Conservation (phyloP, 2,113 vertebrate species). For the Bos indicus region DNA sequence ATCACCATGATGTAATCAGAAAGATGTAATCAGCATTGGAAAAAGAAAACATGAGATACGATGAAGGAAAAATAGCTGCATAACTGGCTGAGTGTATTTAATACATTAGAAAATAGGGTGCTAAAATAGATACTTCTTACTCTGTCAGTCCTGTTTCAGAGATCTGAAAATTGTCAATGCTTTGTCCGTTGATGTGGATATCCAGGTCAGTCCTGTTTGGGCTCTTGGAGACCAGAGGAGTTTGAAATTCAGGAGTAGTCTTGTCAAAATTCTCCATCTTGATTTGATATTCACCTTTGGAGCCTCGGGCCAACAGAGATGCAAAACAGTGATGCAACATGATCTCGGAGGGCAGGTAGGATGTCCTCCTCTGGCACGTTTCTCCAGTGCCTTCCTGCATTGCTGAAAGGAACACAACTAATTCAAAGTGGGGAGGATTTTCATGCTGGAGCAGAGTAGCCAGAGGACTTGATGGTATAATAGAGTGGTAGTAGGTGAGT, state of each 20-base stretch:
- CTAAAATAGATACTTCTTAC: conserved; percentile 63
- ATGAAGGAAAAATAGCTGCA: conserved; percentile 50
- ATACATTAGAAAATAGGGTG: conserved; percentile 52
- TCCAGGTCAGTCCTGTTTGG: conserved; percentile 90
- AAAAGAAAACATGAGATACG: conserved; percentile 52
- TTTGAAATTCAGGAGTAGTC: conserved; percentile 80
- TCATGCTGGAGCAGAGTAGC: conserved; percentile 86
- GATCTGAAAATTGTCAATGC: conserved; percentile 82
- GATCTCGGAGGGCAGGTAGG: conserved; percentile 94
- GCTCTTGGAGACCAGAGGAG: conserved; percentile 80
- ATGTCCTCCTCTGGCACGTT: conserved; percentile 94
- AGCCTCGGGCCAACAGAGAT: conserved; percentile 81
- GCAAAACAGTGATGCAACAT: conserved; percentile 88
- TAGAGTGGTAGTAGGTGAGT: conserved; percentile 90
- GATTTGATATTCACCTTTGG: conserved; percentile 88
- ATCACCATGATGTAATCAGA: conserved; percentile 48
- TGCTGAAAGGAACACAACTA: conserved; percentile 94
- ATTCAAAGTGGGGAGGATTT: conserved; percentile 86
- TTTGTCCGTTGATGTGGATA: conserved; percentile 91
- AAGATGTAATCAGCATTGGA: conserved; percentile 40
- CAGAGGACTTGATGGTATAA: conserved; percentile 89
- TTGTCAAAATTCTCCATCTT: conserved; percentile 93
- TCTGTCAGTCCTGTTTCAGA: conserved; percentile 81
- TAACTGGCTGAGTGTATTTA: conserved; percentile 66
- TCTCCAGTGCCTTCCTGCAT: conserved; percentile 95